Evolutionary conservation across 2,888 invertebrate species (phyloP).

Genomic region (Epicampocera succincta): DNA sequence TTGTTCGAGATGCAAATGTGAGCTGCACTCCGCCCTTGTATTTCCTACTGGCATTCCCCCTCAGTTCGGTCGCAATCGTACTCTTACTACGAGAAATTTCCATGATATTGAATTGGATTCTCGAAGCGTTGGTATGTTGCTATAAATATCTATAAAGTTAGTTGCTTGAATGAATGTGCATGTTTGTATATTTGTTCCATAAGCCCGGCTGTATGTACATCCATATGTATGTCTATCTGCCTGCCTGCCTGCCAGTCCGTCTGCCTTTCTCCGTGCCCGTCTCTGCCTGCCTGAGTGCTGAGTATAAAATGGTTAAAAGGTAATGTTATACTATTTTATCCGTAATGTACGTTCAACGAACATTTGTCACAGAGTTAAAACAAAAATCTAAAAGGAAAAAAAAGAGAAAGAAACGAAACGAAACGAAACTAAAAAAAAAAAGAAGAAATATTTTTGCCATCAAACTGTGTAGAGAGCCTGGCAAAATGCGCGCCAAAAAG

Average conservation of each 20-base stretch:
- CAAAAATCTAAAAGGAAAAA: not conserved
- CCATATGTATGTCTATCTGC: not conserved
- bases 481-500: slow-evolving; percentile 72
- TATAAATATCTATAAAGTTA: slow-evolving; percentile 11
- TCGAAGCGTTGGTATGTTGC: slow-evolving; percentile 40
- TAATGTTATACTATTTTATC: slow-evolving; percentile 55
- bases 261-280: not conserved
- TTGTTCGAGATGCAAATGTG: too few species aligned
- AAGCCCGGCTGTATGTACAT: not conserved
- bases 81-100: slow-evolving; percentile 1
- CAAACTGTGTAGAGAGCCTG: slow-evolving; percentile 51
- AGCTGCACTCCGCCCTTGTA: too few species aligned
- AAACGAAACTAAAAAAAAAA: slow-evolving; percentile 25
- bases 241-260: too few species aligned
- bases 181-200: not conserved
- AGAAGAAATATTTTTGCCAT: slow-evolving; percentile 34
- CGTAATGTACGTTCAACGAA: slow-evolving; percentile 53
- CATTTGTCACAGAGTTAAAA: slow-evolving; percentile 59
- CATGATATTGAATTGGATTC: slow-evolving; percentile 42
- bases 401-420: slow-evolving; percentile 8
- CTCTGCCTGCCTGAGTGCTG: slow-evolving; percentile 6
- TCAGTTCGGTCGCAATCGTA: not conserved
- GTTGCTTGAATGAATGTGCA: slow-evolving; percentile 13
- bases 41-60: slow-evolving; percentile 21
- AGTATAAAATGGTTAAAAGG: slow-evolving; percentile 42